Evolutionary conservation across 35 echinoderm and acorn worm genomes (phyloP).

Genomic region (Strongylocentrotus purpuratus): DNA sequence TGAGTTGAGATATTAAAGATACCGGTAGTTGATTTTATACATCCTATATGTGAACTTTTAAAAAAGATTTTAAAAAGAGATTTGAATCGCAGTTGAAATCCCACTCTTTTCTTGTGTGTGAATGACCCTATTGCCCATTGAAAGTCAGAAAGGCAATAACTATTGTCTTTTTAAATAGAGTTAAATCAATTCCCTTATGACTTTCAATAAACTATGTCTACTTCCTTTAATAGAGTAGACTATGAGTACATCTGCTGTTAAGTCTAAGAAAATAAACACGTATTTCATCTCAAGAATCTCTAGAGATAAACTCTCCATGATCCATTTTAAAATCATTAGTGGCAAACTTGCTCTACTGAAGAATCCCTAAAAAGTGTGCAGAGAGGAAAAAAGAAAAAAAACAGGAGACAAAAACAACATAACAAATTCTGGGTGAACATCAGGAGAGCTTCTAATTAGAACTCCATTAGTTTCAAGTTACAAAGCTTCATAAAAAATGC

Average conservation of each 20-base stretch:
- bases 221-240: not conserved
- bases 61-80: no score
- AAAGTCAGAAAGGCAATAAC: not conserved
- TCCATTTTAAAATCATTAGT: not conserved
- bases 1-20: no score
- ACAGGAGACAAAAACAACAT: not conserved
- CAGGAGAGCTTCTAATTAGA: not conserved
- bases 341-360: not conserved
- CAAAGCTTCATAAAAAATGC: not conserved
- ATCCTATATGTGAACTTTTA: no score
- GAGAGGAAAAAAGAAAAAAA: not conserved
- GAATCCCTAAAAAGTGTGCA: not conserved
- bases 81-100: not conserved
- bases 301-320: no score
- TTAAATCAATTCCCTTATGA: not conserved
- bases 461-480: not conserved
- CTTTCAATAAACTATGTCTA: not conserved
- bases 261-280: no score
- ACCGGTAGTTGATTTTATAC: no score
- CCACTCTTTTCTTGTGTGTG: not conserved
- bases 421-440: not conserved
- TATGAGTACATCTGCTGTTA: no score
- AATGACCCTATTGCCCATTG: not conserved
- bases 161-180: not conserved
- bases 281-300: no score